A percentile compares a stretch with the other conserved stretches of the same genome.
Conservation (phyloP, 2,888 invertebrate genomes). For the Tetramorium bicarinatum region DNA sequence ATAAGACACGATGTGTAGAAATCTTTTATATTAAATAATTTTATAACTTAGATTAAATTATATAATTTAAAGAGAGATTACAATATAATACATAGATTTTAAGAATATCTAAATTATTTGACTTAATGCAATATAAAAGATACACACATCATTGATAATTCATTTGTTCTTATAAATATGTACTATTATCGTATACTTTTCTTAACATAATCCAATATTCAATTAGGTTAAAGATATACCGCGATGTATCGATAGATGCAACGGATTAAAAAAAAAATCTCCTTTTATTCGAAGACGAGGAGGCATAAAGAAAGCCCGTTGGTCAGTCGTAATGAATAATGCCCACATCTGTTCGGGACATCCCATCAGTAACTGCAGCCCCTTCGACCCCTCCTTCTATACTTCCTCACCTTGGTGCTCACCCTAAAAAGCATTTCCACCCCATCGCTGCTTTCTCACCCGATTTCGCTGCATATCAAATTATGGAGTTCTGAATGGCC, state of each 20-base stretch:
- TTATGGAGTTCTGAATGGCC: slow-evolving; percentile 85
- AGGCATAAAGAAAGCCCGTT: slow-evolving; percentile 69
- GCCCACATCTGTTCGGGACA: slow-evolving; percentile 84
- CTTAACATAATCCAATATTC: not conserved
- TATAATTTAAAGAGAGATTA: not conserved
- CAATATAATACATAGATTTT: not conserved
- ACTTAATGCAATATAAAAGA: not conserved
- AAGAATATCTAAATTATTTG: not conserved
- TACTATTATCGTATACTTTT: not conserved
- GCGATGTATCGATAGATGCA: slow-evolving; percentile 15
- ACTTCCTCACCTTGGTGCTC: slow-evolving; percentile 70
- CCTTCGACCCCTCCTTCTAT: slow-evolving; percentile 63
- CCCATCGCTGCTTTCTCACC: slow-evolving; percentile 80
- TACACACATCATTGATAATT: not conserved
- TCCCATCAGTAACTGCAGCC: slow-evolving; percentile 83
- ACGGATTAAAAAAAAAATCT: slow-evolving; percentile 48
- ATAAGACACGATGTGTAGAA: not conserved
- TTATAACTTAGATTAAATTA: not conserved
- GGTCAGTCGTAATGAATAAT: slow-evolving; percentile 85
- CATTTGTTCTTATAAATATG: not conserved
- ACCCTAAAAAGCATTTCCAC: slow-evolving; percentile 82
- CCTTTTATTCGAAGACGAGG: slow-evolving; percentile 68
- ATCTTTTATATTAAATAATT: not conserved
- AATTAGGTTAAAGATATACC: not conserved
- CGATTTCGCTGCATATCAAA: slow-evolving; percentile 85